Conservation (phyloP, 2,888 invertebrate genomes). For the Leucoptera coffeella region DNA sequence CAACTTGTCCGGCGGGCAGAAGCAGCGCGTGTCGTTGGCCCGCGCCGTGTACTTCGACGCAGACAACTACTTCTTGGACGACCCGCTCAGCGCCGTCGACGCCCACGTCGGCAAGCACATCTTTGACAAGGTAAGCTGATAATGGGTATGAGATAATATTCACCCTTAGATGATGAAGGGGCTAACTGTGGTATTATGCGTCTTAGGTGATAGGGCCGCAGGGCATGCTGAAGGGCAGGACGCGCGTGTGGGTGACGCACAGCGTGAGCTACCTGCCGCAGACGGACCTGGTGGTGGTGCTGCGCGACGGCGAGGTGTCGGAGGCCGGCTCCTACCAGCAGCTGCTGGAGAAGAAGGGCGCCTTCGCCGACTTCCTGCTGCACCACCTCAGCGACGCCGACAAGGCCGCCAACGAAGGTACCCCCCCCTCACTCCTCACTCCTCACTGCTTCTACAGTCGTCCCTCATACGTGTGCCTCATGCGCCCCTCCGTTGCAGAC, state of each 20-base stretch:
- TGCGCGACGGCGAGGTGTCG: slow-evolving; percentile 77
- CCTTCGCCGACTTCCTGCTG: slow-evolving; percentile 77
- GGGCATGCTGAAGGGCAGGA: slow-evolving; percentile 68
- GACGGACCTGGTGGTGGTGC: slow-evolving; percentile 84
- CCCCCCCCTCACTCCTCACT: too few relatives aligned
- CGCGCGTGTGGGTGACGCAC: slow-evolving; percentile 91
- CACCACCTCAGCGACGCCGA: slow-evolving; percentile 72
- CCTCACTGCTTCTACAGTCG: too few relatives aligned
- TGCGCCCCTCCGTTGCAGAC: slow-evolving; percentile 13
- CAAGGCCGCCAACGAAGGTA: slow-evolving; percentile 34
- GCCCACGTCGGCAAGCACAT: slow-evolving; percentile 97
- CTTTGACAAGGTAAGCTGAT: slow-evolving; percentile 71
- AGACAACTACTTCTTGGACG: slow-evolving; percentile 90
- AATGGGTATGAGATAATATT: neutral
- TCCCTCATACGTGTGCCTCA: too few relatives aligned
- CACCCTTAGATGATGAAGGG: too few relatives aligned
- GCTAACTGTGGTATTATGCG: too few relatives aligned
- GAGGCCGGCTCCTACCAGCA: slow-evolving; percentile 89
- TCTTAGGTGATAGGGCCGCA: slow-evolving; percentile 65
- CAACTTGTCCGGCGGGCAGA: slow-evolving; percentile 85
- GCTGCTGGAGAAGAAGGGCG: slow-evolving; percentile 77
- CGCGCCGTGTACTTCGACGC: slow-evolving; percentile 85
- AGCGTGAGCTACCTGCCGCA: slow-evolving; percentile 88
- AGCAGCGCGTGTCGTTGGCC: slow-evolving; percentile 85
- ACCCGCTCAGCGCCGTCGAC: slow-evolving; percentile 94